Evolutionary conservation across 1,140 invertebrate species (phyloP).

Genomic region (Dryas iulia): DNA sequence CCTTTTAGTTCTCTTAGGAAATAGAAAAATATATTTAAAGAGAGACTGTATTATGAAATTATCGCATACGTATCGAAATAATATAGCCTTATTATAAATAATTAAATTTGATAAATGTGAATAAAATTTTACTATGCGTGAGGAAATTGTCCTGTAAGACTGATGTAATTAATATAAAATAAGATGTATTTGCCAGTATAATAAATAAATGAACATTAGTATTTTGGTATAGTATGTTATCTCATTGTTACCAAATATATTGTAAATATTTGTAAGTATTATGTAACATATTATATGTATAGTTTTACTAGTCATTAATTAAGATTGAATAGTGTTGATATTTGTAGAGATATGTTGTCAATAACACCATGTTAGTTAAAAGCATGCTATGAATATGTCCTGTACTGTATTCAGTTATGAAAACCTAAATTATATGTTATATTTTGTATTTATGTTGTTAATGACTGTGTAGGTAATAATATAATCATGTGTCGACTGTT

Average conservation of each 20-base stretch:
- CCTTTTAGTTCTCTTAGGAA: conserved; percentile 40
- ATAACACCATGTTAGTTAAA: conserved; percentile 30
- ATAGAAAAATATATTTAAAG: conserved; percentile 47
- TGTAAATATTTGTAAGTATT: conserved; percentile 62
- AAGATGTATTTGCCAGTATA: conserved; percentile 68
- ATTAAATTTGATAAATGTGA: conserved; percentile 18
- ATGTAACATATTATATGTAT: conserved; percentile 47
- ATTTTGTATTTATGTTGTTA: conserved; percentile 29
- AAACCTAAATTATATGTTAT: conserved; percentile 30
- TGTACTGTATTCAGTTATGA: conserved; percentile 25
- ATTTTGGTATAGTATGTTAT: conserved; percentile 76
- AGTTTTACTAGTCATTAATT: conserved; percentile 76
- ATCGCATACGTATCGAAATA: conserved; percentile 47
- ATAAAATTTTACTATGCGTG: conserved; percentile 26
- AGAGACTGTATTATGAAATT: conserved; percentile 58
- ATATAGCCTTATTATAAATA: conserved; percentile 44
- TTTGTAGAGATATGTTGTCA: conserved; percentile 40
- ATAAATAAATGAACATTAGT: conserved; percentile 51
- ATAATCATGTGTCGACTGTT: conserved; percentile 50
- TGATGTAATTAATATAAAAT: conserved; percentile 49
- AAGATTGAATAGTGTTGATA: conserved; percentile 58
- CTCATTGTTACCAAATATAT: conserved; percentile 79
- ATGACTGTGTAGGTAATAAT: conserved; percentile 40
- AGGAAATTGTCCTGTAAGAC: conserved; percentile 66
- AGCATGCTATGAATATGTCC: conserved; percentile 22